Conservation (phyloP, 2,113 vertebrate genomes). For the Microcebus jonahi region DNA sequence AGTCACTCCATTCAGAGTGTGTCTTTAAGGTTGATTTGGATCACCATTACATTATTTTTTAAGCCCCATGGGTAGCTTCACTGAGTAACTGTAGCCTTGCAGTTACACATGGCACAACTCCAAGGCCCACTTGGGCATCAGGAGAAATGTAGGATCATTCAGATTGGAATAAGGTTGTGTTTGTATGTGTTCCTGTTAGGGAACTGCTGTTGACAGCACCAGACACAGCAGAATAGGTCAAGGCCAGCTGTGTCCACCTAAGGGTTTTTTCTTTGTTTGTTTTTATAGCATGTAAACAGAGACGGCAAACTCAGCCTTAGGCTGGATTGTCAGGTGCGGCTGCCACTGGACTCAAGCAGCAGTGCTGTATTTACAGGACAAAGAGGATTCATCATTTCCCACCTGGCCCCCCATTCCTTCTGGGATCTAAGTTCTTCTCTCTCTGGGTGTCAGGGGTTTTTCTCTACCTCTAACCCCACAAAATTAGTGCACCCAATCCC, state of each 20-base stretch:
- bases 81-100: background rate
- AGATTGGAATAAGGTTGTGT: background rate
- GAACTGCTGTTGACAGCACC: background rate
- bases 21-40: background rate
- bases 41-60: background rate
- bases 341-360: background rate
- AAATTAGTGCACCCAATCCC: background rate
- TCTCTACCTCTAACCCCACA: background rate
- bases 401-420: no score
- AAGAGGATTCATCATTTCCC: background rate
- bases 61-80: background rate
- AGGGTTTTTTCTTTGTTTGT: background rate
- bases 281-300: background rate
- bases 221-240: background rate
- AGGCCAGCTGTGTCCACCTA: background rate
- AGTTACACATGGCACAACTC: background rate
- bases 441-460: accelerated
- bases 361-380: background rate
- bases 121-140: background rate
- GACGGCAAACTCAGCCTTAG: background rate
- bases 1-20: background rate
- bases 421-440: background rate
- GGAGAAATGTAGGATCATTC: background rate
- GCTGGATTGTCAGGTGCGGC: background rate
- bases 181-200: background rate